Percentiles rank a stretch among this genome's conserved stretches.
Conservation (phyloP, 1,140 invertebrate genomes). For the Trichonephila clavipes region DNA sequence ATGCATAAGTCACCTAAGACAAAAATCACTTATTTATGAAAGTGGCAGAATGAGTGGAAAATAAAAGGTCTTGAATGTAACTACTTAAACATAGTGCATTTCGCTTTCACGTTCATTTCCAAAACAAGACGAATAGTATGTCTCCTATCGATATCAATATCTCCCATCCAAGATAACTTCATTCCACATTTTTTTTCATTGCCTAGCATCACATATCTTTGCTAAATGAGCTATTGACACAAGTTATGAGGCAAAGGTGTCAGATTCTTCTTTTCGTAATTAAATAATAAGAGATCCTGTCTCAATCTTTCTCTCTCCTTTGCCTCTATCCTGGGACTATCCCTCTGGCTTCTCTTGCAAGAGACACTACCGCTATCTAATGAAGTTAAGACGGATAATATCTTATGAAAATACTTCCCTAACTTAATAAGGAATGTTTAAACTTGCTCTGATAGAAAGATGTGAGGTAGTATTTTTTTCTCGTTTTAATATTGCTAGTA, state of each 20-base stretch:
- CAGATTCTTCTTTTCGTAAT: constrained; percentile 38
- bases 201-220: not conserved
- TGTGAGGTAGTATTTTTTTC: not conserved
- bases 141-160: not conserved
- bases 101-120: not conserved
- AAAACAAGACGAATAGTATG: not conserved
- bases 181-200: not conserved
- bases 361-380: constrained; percentile 8
- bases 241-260: constrained; percentile 38
- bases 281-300: constrained; percentile 16
- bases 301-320: not conserved
- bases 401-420: constrained; percentile 48
- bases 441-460: not conserved
- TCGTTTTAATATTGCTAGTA: not conserved
- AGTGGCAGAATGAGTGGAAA: too few relatives aligned
- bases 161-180: not conserved
- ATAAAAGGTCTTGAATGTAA: too few relatives aligned
- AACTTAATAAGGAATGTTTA: constrained; percentile 19
- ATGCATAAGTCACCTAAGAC: too few relatives aligned
- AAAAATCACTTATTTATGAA: too few relatives aligned
- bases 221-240: constrained; percentile 50
- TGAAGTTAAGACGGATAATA: constrained; percentile 55
- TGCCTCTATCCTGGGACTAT: not conserved
- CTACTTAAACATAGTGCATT: too few relatives aligned
- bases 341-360: constrained; percentile 11